phyloP scores from a whole-genome alignment of 2,888 invertebrate species.

The Rhagonycha lutea region DNA sequence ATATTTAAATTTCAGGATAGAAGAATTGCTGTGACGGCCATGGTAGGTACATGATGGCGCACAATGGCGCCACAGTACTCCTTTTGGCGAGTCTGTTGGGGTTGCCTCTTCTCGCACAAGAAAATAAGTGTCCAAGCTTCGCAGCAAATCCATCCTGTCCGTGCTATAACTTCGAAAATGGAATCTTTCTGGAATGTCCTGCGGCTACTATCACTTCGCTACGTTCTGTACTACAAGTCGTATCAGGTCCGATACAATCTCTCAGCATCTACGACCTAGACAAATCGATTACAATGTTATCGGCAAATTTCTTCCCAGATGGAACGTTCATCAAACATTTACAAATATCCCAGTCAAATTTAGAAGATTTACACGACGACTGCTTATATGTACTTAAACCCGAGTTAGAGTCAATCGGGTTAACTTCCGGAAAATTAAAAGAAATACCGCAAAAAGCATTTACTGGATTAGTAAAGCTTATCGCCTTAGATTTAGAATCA shows the following conservation, averaged over 20 bases:
- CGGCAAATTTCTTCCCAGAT: constrained; percentile 75
- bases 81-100: constrained; percentile 43
- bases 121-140: constrained; percentile 70
- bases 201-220: constrained; percentile 78
- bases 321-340: constrained; percentile 63
- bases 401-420: constrained; percentile 77
- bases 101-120: constrained; percentile 42
- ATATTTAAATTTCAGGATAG: constrained; percentile 15
- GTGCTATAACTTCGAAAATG: constrained; percentile 91
- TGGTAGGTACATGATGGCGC: constrained; percentile 46
- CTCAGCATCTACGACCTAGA: constrained; percentile 88
- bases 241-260: constrained; percentile 75
- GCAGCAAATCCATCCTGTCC: constrained; percentile 83
- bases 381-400: constrained; percentile 72
- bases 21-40: constrained; percentile 16
- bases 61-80: constrained; percentile 45
- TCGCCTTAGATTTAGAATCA: constrained; percentile 79
- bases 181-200: constrained; percentile 86
- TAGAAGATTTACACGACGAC: constrained; percentile 71
- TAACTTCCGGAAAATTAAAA: constrained; percentile 74
- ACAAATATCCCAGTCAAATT: constrained; percentile 65
- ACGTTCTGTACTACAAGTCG: constrained; percentile 72
- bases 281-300: constrained; percentile 75
- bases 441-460: constrained; percentile 80
- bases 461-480: constrained; percentile 72